Conservation (phyloP, 2,797 vertebrate species). For the Okamejei kenojei region DNA sequence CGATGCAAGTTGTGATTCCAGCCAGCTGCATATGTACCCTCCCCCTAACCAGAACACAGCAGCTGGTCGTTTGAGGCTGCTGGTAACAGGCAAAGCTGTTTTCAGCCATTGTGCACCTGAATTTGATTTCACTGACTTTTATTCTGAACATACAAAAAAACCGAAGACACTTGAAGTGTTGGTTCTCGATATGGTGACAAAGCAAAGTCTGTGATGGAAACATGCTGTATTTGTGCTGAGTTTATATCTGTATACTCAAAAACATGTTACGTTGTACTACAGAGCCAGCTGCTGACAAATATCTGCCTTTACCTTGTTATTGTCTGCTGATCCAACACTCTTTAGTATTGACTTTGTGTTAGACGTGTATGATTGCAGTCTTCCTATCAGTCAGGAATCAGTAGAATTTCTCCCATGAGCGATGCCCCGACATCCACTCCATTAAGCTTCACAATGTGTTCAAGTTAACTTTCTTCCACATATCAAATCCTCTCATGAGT, state of each 20-base stretch:
- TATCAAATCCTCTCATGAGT: not conserved
- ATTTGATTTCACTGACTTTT: not conserved
- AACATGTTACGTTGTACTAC: not conserved
- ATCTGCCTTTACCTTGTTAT: constrained; percentile 3
- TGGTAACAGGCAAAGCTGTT: not conserved
- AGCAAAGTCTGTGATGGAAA: not conserved
- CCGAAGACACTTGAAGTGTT: not conserved
- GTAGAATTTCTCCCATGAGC: not conserved
- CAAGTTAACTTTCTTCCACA: not conserved
- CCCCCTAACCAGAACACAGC: not conserved
- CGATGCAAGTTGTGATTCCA: not conserved
- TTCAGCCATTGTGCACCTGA: not conserved
- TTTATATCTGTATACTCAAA: not conserved
- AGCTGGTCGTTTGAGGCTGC: not conserved
- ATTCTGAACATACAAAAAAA: not conserved
- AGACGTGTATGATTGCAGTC: not conserved
- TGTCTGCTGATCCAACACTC: not conserved
- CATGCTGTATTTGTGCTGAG: not conserved
- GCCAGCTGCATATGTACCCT: not conserved
- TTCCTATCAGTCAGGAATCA: not conserved
- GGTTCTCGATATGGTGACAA: not conserved
- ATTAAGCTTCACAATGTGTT: not conserved
- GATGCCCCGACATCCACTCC: not conserved
- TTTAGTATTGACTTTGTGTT: not conserved
- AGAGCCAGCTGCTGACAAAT: not conserved